phyloP scores from a whole-genome alignment of 2,797 vertebrate genomes.

The Xenopus petersii region DNA sequence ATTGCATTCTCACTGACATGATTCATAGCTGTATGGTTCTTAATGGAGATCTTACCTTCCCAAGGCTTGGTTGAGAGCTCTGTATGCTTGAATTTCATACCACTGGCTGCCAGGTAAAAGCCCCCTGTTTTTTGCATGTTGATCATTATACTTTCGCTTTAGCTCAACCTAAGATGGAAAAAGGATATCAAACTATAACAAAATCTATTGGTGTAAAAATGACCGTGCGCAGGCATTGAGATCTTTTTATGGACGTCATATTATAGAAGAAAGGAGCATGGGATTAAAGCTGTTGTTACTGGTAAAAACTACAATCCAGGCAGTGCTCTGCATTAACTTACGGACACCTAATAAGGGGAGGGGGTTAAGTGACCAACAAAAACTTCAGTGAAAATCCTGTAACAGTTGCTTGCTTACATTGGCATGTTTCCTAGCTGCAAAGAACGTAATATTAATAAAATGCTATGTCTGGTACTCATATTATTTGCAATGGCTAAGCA shows the following conservation, averaged over 20 bases:
- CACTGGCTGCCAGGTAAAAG: constrained; percentile 87
- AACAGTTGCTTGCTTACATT: constrained; percentile 40
- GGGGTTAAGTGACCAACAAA: constrained; percentile 40
- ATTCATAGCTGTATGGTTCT: too few species aligned
- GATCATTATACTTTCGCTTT: constrained; percentile 95
- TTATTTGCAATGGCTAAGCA: constrained; percentile 46
- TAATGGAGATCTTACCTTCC: constrained; percentile 76
- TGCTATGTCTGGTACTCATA: constrained; percentile 41
- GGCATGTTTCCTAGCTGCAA: constrained; percentile 40
- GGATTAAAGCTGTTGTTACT: neutral
- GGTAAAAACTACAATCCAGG: constrained; percentile 4
- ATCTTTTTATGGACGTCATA: neutral
- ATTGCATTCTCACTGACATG: too few species aligned
- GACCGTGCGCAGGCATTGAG: neutral
- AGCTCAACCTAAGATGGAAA: constrained; percentile 80
- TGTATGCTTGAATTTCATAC: constrained; percentile 97
- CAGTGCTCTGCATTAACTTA: constrained; percentile 19
- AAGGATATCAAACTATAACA: constrained; percentile 17
- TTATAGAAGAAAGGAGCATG: neutral
- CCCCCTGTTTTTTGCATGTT: constrained; percentile 83
- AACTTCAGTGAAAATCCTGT: constrained; percentile 35
- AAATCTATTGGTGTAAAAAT: neutral
- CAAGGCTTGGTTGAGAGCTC: constrained; percentile 94
- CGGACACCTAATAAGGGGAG: constrained; percentile 13
- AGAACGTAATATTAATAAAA: constrained; percentile 46